A percentile compares a stretch with the other conserved stretches of the same genome.
Evolutionary conservation across 2,888 invertebrate species (phyloP).

Genomic region (Cactoblastis cactorum): DNA sequence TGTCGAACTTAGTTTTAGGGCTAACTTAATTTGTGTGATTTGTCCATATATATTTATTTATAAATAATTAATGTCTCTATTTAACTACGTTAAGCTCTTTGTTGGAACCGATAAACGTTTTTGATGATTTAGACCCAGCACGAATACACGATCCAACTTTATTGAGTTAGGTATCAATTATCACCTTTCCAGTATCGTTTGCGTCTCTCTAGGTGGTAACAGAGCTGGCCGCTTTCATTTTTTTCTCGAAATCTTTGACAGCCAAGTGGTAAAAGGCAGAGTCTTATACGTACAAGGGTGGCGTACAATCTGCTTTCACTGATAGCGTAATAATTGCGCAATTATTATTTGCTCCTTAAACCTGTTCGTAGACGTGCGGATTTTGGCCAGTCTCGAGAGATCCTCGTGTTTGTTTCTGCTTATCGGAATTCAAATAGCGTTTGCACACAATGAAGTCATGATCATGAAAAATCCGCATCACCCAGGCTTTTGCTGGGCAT

Average conservation of each 20-base stretch:
- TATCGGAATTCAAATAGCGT: conserved; percentile 31
- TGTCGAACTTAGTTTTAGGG: too few relatives aligned
- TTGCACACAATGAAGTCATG: conserved; percentile 50
- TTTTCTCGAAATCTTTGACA: conserved; percentile 38
- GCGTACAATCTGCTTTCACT: conserved; percentile 29
- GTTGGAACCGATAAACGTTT: too few relatives aligned
- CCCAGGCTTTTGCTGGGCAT: conserved; percentile 26
- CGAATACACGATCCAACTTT: conserved; percentile 22
- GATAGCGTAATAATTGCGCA: conserved; percentile 38
- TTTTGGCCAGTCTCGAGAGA: conserved; percentile 4
- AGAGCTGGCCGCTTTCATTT: conserved; percentile 40
- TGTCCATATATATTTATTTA: too few relatives aligned
- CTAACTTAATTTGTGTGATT: too few relatives aligned
- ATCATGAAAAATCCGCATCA: conserved; percentile 43
- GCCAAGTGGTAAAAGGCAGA: conserved; percentile 35
- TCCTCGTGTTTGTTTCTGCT: conserved; percentile 19
- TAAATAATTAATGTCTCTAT: too few relatives aligned
- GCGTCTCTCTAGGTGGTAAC: conserved; percentile 25
- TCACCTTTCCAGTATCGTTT: conserved; percentile 44
- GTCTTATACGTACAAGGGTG: conserved; percentile 36
- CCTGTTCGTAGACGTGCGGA: conserved; percentile 15
- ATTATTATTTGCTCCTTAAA: conserved; percentile 35
- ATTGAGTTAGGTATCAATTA: conserved; percentile 49
- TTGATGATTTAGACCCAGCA: too few relatives aligned
- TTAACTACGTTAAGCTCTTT: too few relatives aligned